Conservation (phyloP, 2,113 vertebrate genomes). For the zebrafish (Danio rerio) region GRCz12tu NC_133183.1:59605501-59606000, state of each 20-base stretch:
- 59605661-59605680: background rate
- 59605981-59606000: slow-evolving; percentile 27
- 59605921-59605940: background rate
- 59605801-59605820: background rate
- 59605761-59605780: background rate
- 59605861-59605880: background rate
- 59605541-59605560: too few relatives aligned
- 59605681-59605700: background rate
- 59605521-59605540: too few relatives aligned
- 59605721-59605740: background rate
- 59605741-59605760: background rate
- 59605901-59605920: slow-evolving; percentile 19
- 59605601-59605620: too few relatives aligned
- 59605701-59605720: background rate
- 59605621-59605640: too few relatives aligned
- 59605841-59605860: background rate
- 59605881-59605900: slow-evolving; percentile 17
- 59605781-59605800: background rate
- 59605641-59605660: too few relatives aligned
- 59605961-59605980: slow-evolving; percentile 19
- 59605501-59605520: too few relatives aligned
- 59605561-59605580: too few relatives aligned
- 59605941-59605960: slow-evolving; percentile 18
- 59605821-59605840: background rate
- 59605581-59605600: too few relatives aligned